phyloP scores from a whole-genome alignment of 2,888 invertebrate genomes.

The Pterostichus niger region DNA sequence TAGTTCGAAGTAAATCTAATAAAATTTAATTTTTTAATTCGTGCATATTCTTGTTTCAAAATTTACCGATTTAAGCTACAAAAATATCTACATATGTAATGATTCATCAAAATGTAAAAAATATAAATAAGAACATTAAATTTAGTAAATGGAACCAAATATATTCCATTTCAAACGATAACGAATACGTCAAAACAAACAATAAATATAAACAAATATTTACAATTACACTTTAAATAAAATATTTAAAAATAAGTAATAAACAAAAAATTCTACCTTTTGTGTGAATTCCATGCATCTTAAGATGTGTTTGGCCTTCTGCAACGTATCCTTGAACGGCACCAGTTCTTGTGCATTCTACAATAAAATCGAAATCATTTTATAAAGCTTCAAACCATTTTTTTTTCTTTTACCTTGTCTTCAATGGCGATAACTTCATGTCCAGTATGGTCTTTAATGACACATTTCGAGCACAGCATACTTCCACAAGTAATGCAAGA shows the following conservation, averaged over 20 bases:
- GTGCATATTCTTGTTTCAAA: too few relatives aligned
- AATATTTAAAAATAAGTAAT: background rate
- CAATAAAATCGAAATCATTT: slow-evolving; percentile 23
- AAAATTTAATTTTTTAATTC: too few relatives aligned
- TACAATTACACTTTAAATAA: too few relatives aligned
- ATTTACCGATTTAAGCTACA: too few relatives aligned
- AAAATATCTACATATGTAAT: too few relatives aligned
- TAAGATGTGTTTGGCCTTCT: slow-evolving; percentile 71
- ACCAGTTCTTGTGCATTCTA: slow-evolving; percentile 48
- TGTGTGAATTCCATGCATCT: slow-evolving; percentile 72
- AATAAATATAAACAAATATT: too few relatives aligned
- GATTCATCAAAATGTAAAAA: too few relatives aligned
- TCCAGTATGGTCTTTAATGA: slow-evolving; percentile 74
- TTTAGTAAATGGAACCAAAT: too few relatives aligned
- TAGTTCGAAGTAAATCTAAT: too few relatives aligned
- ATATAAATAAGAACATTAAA: too few relatives aligned
- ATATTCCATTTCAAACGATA: too few relatives aligned
- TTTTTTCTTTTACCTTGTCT: slow-evolving; percentile 73
- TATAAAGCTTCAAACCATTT: background rate
- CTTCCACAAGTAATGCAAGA: slow-evolving; percentile 76
- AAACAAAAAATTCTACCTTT: slow-evolving; percentile 74
- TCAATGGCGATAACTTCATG: slow-evolving; percentile 73
- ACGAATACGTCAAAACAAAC: too few relatives aligned
- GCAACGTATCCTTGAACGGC: slow-evolving; percentile 57
- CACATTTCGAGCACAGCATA: slow-evolving; percentile 76